Conservation (phyloP, 1,140 invertebrate species). For the Ganaspis sp. region DNA sequence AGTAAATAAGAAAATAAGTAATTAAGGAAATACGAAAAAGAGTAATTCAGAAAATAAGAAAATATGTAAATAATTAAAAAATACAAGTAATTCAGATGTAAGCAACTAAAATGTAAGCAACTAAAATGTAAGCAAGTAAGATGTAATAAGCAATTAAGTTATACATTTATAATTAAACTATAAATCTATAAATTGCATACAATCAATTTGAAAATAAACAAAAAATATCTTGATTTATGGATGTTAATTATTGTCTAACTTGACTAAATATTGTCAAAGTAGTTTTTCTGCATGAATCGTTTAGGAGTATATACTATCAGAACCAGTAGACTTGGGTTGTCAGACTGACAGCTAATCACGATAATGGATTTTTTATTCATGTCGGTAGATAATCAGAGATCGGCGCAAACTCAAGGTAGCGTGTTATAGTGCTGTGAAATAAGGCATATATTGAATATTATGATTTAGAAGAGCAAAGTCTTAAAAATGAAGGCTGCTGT, state of each 20-base stretch:
- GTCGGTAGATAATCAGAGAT: not conserved
- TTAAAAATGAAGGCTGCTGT: not conserved
- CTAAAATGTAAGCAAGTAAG: too few relatives aligned
- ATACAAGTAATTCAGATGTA: too few relatives aligned
- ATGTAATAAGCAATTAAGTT: too few relatives aligned
- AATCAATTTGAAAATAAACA: not conserved
- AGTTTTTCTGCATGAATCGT: not conserved
- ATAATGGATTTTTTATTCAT: not conserved
- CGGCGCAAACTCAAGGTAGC: not conserved
- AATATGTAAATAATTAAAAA: too few relatives aligned
- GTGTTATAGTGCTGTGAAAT: not conserved
- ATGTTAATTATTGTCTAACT: not conserved
- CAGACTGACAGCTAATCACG: slow-evolving; percentile 19
- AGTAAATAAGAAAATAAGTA: too few relatives aligned
- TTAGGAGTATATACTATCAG: not conserved
- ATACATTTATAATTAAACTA: not conserved
- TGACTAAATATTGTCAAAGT: slow-evolving; percentile 14
- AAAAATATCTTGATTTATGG: not conserved
- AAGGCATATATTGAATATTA: slow-evolving; percentile 3
- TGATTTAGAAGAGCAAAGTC: slow-evolving; percentile 7
- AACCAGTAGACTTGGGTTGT: slow-evolving; percentile 14
- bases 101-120: too few relatives aligned
- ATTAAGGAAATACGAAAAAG: too few relatives aligned
- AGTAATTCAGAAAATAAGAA: too few relatives aligned
- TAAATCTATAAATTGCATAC: not conserved